Evolutionary conservation across 2,888 invertebrate genomes (phyloP).

Genomic region (Tridacna gigas): DNA sequence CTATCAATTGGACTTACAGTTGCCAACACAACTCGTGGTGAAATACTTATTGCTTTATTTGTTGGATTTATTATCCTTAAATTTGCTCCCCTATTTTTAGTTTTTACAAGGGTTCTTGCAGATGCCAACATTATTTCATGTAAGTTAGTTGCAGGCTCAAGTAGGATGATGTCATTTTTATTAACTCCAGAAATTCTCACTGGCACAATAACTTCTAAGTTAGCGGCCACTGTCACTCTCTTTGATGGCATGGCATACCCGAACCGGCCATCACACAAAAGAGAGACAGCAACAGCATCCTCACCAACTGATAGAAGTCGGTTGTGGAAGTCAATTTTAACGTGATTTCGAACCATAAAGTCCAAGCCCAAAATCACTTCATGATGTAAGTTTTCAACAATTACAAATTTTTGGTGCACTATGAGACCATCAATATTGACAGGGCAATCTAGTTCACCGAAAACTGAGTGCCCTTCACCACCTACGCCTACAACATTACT

Average conservation of each 20-base stretch:
- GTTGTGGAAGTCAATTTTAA: conserved; percentile 38
- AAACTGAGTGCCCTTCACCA: neutral
- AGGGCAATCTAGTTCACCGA: neutral
- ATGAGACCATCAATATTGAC: neutral
- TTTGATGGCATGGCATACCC: neutral
- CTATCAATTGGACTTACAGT: too few species aligned
- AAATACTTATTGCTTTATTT: too few species aligned
- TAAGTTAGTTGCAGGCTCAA: too few species aligned
- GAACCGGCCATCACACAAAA: neutral
- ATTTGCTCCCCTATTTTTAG: too few species aligned
- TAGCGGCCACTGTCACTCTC: neutral
- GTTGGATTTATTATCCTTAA: too few species aligned
- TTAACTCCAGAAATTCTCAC: neutral
- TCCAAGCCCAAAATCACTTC: too few species aligned
- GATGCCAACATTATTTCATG: too few species aligned
- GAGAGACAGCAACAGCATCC: neutral
- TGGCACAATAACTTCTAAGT: too few species aligned
- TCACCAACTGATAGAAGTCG: conserved; percentile 3
- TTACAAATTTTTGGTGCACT: conserved; percentile 7
- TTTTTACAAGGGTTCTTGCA: too few species aligned
- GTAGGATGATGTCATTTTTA: neutral
- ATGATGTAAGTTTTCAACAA: conserved; percentile 47
- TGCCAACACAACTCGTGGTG: too few species aligned
- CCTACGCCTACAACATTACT: conserved; percentile 10
- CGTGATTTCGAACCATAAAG: too few species aligned